A percentile compares a stretch with the other conserved stretches of the same genome.
These are phyloP conservation scores for Ptilorrhoa leucosticta DNA, from an alignment of 2,113 vertebrate species.

Conservation along the genomic window DNA sequence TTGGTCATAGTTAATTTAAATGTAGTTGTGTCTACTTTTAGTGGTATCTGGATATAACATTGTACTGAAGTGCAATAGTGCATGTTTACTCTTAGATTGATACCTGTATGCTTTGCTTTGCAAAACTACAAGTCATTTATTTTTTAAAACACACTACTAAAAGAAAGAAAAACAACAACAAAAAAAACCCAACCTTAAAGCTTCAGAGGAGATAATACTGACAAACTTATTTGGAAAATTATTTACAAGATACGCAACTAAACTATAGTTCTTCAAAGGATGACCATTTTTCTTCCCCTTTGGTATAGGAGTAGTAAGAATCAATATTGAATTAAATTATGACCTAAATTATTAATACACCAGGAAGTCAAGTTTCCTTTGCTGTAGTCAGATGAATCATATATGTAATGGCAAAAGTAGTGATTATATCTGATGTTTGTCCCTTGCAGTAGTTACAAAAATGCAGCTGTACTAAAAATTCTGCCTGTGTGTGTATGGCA, in stretches of 20 bases:
- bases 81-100: background rate
- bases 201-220: background rate
- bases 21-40: background rate
- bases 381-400: background rate
- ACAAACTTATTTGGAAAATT: background rate
- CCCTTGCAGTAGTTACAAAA: background rate
- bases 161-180: background rate
- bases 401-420: background rate
- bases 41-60: background rate
- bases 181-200: background rate
- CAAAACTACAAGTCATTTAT: background rate
- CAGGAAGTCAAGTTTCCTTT: constrained; percentile 1
- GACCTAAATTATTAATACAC: background rate
- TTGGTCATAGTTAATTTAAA: background rate
- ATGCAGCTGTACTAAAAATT: background rate
- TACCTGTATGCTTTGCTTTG: background rate
- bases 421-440: background rate
- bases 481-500: background rate
- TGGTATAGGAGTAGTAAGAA: background rate
- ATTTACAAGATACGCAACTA: background rate
- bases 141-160: background rate
- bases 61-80: background rate
- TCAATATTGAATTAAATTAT: constrained; percentile 43
- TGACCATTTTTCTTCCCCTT: background rate
- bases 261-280: background rate